Base-by-base conservation (phyloP, 2,888 invertebrate species). In the Parascotia fuliginaria region DNA sequence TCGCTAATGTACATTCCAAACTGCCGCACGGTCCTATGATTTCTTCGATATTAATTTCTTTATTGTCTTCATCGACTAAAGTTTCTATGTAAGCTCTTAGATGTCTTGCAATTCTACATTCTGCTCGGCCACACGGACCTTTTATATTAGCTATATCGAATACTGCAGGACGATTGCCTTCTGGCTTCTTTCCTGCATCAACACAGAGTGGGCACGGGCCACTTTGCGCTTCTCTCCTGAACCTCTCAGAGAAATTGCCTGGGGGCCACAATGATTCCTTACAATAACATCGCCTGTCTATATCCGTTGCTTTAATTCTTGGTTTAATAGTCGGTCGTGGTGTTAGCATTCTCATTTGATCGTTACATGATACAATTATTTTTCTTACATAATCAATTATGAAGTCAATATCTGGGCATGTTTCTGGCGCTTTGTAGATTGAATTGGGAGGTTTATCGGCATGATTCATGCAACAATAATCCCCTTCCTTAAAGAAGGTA, bases 321-420 rank as follows among this genome's bases (percentile, higher is more conserved):
- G 90, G 90, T 46, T 50, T 75, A 55, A 91, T 86, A 2, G 85
- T 79, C 9, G 88, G 81, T 9, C 83, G 81, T 38, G 91, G 91
- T 16, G 90, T 91, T 49, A 92, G 65, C 90, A 88, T 90, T 56
- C 91, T 82, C 88, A 92, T 86, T 56, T 90, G 89, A 60, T 92
- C 91, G 65, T 92, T 89, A 65, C 91, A 90, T 3, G 91, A 90
- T 9, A 85, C 77, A 34, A 92, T 86, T 7, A 89, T 86, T 57
- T 88, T 89, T 33, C 87, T 78, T 0, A 91, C 82, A 52, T 92
- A 92, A 53, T 92, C 91, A 36, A 84, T 72, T 42, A 92, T 91
- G 46, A 70, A 82, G 60, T 92, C 77, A 33, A 91, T 77, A 61
- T 85, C 84, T 0, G 89, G 91, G 50, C 84, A 80, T n/a, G 83